Conservation (phyloP, 2,113 vertebrate genomes). For the Colossoma macropomum region DNA sequence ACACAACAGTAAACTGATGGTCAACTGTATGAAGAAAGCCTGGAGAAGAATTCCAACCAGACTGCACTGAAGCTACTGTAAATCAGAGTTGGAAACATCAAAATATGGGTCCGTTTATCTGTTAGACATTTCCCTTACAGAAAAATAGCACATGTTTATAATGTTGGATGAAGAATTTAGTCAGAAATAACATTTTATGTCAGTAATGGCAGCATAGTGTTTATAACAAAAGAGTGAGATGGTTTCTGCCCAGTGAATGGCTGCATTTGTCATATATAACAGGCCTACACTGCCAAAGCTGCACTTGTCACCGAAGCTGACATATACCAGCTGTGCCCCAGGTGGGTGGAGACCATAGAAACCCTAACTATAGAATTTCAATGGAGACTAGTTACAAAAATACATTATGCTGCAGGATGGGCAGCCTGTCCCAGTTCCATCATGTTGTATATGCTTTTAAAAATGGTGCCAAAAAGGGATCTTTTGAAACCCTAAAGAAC, state of each 20-base stretch:
- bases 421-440: neutral
- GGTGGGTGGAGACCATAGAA: neutral
- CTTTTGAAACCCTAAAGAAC: neutral
- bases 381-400: neutral
- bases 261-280: neutral
- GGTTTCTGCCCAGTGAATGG: neutral
- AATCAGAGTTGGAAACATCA: no score
- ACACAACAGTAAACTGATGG: no score
- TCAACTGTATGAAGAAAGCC: no score
- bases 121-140: no score
- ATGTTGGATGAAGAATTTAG: no score
- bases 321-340: neutral
- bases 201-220: neutral
- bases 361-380: neutral
- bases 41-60: no score
- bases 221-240: neutral
- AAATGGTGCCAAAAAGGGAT: neutral
- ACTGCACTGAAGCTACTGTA: no score
- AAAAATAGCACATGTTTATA: no score
- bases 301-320: constrained; percentile 1
- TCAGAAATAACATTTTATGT: neutral
- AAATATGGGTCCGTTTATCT: no score
- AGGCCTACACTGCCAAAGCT: neutral
- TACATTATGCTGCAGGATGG: neutral
- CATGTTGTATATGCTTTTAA: neutral